Conservation (phyloP, 2,797 vertebrate genomes). For the Chaetodon trifasciatus region DNA sequence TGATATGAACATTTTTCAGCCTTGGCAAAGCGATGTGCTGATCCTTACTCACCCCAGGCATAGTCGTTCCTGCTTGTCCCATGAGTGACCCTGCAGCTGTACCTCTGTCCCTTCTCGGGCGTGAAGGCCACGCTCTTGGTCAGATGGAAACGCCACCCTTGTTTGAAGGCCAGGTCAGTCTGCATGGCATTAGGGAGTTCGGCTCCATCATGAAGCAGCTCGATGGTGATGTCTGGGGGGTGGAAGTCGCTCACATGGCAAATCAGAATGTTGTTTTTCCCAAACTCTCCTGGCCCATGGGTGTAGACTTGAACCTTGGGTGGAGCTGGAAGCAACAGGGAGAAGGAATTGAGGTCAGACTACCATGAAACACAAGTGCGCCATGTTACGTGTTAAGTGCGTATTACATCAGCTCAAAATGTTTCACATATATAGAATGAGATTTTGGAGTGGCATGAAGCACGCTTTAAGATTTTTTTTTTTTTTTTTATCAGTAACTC, state of each 20-base stretch:
- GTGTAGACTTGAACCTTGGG: constrained; percentile 88
- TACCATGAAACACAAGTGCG: neutral
- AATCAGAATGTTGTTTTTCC: constrained; percentile 81
- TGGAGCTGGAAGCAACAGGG: constrained; percentile 48
- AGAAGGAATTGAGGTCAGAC: neutral
- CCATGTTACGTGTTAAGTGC: too few species aligned
- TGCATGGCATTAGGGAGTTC: neutral
- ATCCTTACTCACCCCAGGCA: constrained; percentile 84
- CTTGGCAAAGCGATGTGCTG: too few species aligned
- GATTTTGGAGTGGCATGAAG: too few species aligned
- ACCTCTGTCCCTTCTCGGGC: accelerated
- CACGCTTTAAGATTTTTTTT: too few species aligned
- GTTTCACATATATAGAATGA: too few species aligned
- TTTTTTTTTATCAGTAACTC: too few species aligned
- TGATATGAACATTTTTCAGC: neutral
- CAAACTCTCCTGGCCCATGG: constrained; percentile 1
- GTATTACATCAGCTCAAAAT: too few species aligned
- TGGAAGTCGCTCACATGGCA: constrained; percentile 88
- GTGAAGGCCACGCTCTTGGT: constrained; percentile 72
- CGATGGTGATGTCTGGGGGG: constrained; percentile 86
- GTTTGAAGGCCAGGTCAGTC: constrained; percentile 88
- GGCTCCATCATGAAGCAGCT: constrained; percentile 60
- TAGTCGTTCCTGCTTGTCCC: accelerated
- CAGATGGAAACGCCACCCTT: constrained; percentile 89
- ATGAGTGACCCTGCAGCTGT: constrained; percentile 82